These are phyloP conservation scores for Adela reaumurella DNA, from an alignment of 2,888 invertebrate genomes.

Conservation along the genomic window DNA sequence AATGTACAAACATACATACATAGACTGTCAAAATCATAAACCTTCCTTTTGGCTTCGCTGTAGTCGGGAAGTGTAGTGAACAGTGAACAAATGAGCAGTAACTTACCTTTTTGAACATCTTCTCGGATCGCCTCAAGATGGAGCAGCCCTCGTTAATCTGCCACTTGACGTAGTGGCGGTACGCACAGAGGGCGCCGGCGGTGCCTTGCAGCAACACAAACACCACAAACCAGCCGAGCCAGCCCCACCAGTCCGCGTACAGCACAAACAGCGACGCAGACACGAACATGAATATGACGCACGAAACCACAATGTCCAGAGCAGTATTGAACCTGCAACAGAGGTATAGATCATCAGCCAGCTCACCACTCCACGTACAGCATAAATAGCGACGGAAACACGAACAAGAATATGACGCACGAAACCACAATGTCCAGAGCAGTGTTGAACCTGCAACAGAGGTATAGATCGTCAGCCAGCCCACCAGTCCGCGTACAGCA, in stretches of 20 bases:
- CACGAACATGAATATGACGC: slow-evolving; percentile 69
- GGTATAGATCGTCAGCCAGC: too few species aligned
- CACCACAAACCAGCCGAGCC: slow-evolving; percentile 61
- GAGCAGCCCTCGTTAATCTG: slow-evolving; percentile 35
- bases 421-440: slow-evolving; percentile 54
- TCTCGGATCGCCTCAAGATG: slow-evolving; percentile 28
- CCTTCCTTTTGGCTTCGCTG: too few species aligned
- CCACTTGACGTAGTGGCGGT: slow-evolving; percentile 52
- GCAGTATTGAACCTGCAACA: slow-evolving; percentile 73
- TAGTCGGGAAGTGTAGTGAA: too few species aligned
- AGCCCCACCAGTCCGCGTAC: slow-evolving; percentile 57
- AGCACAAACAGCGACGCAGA: slow-evolving; percentile 65
- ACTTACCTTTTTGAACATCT: slow-evolving; percentile 31
- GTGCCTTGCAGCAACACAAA: slow-evolving; percentile 63
- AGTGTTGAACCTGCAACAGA: slow-evolving; percentile 62
- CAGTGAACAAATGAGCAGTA: too few species aligned
- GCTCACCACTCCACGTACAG: slow-evolving; percentile 57
- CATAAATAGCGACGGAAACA: slow-evolving; percentile 65
- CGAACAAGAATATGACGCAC: slow-evolving; percentile 68
- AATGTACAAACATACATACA: too few species aligned
- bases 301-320: slow-evolving; percentile 80
- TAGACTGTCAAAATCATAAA: too few species aligned
- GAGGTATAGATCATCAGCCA: too few species aligned
- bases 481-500: slow-evolving; percentile 59
- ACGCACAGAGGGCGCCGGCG: slow-evolving; percentile 65